Base-by-base conservation (phyloP, 2,113 vertebrate genomes). In the Lampris megalopsis region DNA sequence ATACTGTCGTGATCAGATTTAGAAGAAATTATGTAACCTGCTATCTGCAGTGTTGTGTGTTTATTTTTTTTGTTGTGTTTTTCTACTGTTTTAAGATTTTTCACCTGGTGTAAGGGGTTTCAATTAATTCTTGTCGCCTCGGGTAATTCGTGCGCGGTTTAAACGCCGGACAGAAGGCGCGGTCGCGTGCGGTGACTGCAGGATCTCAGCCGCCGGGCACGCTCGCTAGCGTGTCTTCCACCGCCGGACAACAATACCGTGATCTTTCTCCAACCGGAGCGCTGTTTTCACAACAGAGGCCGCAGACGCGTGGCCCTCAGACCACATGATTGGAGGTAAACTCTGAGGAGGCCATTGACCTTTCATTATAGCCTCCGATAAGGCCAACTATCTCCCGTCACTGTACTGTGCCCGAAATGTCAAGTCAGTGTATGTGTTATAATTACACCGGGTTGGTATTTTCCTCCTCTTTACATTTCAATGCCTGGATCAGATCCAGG, bases 291-390 rank as follows among this genome's bases (percentile, higher is more conserved):
- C 70, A 86, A 80, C 77, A 75, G 83, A 88, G 80, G 83, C 71
- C 68, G 81, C 73, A 86, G 86, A 61, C 73, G 84, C 80, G 83
- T 82, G 9, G 60, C 67, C 82, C 89, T 90, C 68, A 79, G 75
- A 90, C 87, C 80, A 87, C 87, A 88, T 91, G 84, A 92, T 86
- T 86, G 82, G 88, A 92, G 83, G 90, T 91, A 88, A 92, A 92
- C 88, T 90, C 86, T 88, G 86, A 89, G 86, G 85, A 90, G 87
- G 85, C 86, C 80, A 88, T 91, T 92, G 92, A 93, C 91, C 92
- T 94, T 93, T 92, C 80, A 91, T 92, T 90, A 92, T 83, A 82
- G 85, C 87, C 82, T 82, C 80, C 92, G 92, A 94, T 92, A 94
- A 93, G 91, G 90, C 85, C 91, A 93, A 89, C 91, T 88, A 88